Evolutionary conservation across 1,140 invertebrate species (phyloP), one percentile per base, ranked within the genome.

Genomic region (Drosophila tsacasi): DNA sequence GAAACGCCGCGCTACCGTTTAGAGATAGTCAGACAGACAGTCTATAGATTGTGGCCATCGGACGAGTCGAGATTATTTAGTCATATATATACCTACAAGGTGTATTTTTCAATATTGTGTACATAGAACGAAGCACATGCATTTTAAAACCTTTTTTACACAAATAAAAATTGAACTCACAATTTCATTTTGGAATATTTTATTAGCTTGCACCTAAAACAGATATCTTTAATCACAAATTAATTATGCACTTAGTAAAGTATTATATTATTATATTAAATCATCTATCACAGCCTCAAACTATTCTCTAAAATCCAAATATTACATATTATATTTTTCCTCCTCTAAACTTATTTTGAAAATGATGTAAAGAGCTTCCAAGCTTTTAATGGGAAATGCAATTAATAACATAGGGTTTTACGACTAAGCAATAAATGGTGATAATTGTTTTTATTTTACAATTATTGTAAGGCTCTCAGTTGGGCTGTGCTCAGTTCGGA

Each of bases 1-100:
- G 23, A 60, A 67, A 17, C n/a, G 55, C 40, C 13, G 19, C 15
- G 55, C 73, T 52, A 19, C 35, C 37, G 66, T 32, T 35, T 72
- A 17, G 30, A 72, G 54, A 73, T 73, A 60, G 73, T 49, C 50
- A 77, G 74, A 76, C 49, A 77, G 42, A 25, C 49, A 44, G 75
- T 77, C 74, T 77, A 37, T 73, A 77, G 75, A 68, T 69, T 61
- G 27, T 12, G 35, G 46, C 62, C 35, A 35, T 60, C 54, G 55
- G 40, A 44, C 23, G 30, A 46, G 27, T 42, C 40, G 12, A 77
- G 62, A 68, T 68, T 60, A 23, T 30, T 47, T 37, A 57, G 42
- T 77, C 49, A 77, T 77, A 25, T 42, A 35, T 40, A n/a, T 50
- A 19, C 25, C 10, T 52, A 52, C 49, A 52, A 52, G 49, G 49